Percentiles rank a stretch among this genome's conserved stretches.
phyloP scores from a whole-genome alignment of 2,888 invertebrate genomes.

The Cancer borealis region DNA sequence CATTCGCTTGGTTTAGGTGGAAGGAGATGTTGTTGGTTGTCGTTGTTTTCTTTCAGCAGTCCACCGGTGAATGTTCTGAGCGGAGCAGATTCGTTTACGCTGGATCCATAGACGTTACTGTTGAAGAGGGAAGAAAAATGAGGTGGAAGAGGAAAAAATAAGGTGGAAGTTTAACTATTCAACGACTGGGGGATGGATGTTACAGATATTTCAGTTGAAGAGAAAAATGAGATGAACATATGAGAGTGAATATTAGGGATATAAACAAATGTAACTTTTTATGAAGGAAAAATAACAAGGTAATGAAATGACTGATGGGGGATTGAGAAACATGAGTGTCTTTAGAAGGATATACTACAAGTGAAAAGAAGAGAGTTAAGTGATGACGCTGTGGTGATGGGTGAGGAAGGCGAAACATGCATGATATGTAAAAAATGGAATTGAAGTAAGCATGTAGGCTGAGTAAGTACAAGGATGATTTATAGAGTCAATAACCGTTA shows the following conservation, averaged over 20 bases:
- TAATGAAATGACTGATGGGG: background rate
- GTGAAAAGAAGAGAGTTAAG: too few species aligned
- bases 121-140: background rate
- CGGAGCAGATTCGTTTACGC: conserved; percentile 84
- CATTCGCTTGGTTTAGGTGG: conserved; percentile 85
- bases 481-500: background rate
- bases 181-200: background rate
- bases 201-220: background rate
- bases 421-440: background rate
- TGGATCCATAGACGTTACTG: conserved; percentile 90
- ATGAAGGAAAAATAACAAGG: too few species aligned
- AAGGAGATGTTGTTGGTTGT: conserved; percentile 82
- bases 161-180: background rate
- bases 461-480: background rate
- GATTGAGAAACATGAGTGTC: background rate
- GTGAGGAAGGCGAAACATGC: background rate
- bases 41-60: conserved; percentile 76
- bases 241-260: background rate
- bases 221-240: background rate
- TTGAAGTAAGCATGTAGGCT: too few species aligned
- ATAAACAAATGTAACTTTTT: background rate
- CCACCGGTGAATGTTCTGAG: conserved; percentile 87
- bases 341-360: background rate
- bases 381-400: too few species aligned
- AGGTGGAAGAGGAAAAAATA: background rate